Conservation (phyloP, 2,113 vertebrate species). For the Corythornis cristatus region DNA sequence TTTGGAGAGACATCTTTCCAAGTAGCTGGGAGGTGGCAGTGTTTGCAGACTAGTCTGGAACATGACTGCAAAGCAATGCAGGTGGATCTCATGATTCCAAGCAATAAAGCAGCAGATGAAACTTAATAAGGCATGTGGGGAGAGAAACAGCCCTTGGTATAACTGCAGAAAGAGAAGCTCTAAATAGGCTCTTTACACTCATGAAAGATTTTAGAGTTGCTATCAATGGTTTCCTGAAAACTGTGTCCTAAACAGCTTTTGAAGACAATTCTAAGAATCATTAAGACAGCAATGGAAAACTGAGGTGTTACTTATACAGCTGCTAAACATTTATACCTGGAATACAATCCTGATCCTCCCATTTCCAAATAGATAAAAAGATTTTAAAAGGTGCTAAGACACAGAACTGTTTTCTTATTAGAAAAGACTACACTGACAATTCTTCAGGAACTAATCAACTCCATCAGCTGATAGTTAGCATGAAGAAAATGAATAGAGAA, state of each 20-base stretch:
- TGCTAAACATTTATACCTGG: neutral
- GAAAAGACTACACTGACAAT: neutral
- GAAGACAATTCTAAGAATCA: neutral
- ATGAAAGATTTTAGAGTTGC: neutral
- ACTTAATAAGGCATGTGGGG: neutral
- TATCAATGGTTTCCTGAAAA: constrained; percentile 15
- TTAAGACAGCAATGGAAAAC: neutral
- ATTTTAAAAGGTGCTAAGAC: neutral
- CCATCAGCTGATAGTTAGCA: neutral
- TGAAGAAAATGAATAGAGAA: neutral
- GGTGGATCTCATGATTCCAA: neutral
- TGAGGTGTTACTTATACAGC: neutral
- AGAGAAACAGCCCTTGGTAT: neutral
- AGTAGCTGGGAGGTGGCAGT: neutral
- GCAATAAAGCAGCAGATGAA: constrained; percentile 32
- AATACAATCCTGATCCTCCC: neutral
- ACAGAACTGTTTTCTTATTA: neutral
- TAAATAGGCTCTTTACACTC: neutral
- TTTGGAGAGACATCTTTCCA: neutral
- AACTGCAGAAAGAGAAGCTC: neutral
- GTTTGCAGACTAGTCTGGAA: neutral
- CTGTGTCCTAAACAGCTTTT: neutral
- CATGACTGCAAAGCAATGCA: neutral
- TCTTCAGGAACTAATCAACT: neutral
- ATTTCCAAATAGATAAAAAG: neutral